Percentiles rank a stretch among this genome's conserved stretches.
These are phyloP conservation scores for Sander lucioperca DNA, from an alignment of 2,113 vertebrate species.

Conservation along the genomic window DNA sequence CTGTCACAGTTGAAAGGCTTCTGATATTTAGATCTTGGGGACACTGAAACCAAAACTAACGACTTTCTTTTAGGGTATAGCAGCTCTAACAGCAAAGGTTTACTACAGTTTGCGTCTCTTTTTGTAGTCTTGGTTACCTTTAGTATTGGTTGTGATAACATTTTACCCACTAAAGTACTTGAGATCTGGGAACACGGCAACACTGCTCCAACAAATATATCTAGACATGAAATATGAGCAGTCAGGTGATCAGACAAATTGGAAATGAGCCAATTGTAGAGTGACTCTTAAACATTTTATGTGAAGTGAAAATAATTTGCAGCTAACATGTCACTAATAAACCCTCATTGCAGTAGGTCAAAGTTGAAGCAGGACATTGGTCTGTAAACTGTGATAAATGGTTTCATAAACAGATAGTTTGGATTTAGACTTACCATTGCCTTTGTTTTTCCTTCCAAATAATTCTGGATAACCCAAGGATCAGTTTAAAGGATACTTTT, in stretches of 20 bases:
- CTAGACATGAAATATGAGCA: not conserved
- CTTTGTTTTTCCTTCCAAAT: not conserved
- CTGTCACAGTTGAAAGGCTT: conserved; percentile 45
- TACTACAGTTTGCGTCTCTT: not conserved
- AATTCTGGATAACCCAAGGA: not conserved
- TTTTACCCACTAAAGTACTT: not conserved
- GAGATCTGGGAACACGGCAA: not conserved
- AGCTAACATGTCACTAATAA: not conserved
- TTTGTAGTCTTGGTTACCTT: not conserved
- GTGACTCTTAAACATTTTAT: not conserved
- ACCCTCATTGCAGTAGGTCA: not conserved
- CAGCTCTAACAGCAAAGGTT: not conserved
- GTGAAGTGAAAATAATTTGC: not conserved
- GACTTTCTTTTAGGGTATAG: not conserved
- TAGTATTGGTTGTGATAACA: not conserved
- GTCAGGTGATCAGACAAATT: not conserved
- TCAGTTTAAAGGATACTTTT: not conserved
- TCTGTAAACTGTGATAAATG: too few relatives aligned
- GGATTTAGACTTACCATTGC: not conserved
- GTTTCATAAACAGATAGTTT: too few relatives aligned
- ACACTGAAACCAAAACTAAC: conserved; percentile 16
- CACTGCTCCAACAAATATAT: not conserved
- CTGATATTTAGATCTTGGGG: conserved; percentile 38
- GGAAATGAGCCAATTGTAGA: not conserved
- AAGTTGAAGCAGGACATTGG: not conserved